phyloP scores from a whole-genome alignment of 2,797 vertebrate genomes.

The Apogon hyalosoma region DNA sequence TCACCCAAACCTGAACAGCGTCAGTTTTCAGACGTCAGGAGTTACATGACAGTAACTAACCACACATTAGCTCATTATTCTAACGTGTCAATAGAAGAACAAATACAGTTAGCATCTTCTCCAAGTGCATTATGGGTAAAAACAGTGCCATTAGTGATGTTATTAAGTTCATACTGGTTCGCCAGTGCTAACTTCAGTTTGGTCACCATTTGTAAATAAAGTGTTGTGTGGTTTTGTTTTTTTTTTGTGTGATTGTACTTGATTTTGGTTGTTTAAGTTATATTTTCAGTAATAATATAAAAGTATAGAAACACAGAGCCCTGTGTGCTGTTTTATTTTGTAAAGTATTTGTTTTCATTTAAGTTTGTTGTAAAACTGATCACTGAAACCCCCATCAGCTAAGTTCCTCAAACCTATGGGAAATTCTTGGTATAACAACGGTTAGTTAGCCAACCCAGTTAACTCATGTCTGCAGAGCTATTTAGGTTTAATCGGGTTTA shows the following conservation, averaged over 20 bases:
- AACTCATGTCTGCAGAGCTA: no score
- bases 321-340: neutral
- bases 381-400: neutral
- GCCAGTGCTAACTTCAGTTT: neutral
- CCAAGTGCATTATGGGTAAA: neutral
- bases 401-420: neutral
- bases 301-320: neutral
- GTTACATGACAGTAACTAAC: no score
- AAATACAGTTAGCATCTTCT: no score
- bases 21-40: no score
- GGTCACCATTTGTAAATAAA: neutral
- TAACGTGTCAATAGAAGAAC: no score
- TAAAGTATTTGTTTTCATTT: neutral
- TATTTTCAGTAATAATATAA: conserved; percentile 1
- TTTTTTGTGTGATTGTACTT: neutral
- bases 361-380: neutral
- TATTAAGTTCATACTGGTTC: neutral
- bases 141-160: neutral
- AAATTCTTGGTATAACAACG: neutral
- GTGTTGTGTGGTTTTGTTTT: neutral
- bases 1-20: no score
- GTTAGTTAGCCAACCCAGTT: no score
- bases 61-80: no score
- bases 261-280: conserved; percentile 21
- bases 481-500: no score